Evolutionary conservation across 2,113 vertebrate genomes (phyloP).

Genomic region (Ginglymostoma cirratum): DNA sequence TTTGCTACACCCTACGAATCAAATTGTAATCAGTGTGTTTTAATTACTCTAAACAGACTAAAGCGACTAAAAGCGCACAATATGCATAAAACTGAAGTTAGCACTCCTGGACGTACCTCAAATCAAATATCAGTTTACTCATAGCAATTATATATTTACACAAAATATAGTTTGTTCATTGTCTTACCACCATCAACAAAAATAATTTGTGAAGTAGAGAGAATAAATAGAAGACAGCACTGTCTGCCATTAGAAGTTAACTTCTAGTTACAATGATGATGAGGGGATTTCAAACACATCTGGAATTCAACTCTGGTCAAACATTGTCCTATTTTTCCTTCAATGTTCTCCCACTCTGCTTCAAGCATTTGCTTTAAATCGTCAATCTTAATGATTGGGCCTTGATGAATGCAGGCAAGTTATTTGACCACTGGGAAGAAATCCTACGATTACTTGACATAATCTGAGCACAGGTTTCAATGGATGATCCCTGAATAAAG

Average conservation of each 20-base stretch:
- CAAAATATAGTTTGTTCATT: not conserved
- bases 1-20: conserved; percentile 56
- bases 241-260: not conserved
- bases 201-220: not conserved
- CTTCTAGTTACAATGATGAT: not conserved
- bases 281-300: not conserved
- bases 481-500: not conserved
- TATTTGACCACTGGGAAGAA: not conserved
- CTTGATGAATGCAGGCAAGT: not conserved
- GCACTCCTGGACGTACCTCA: not conserved
- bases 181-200: not conserved
- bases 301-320: not conserved
- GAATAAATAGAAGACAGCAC: not conserved
- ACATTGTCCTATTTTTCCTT: not conserved
- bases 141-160: not conserved
- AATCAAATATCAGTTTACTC: not conserved
- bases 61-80: not conserved
- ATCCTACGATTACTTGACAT: not conserved
- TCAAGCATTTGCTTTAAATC: not conserved
- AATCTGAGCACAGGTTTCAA: not conserved
- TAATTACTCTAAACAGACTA: not conserved
- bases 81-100: not conserved
- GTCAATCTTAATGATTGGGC: not conserved
- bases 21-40: not conserved
- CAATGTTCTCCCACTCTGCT: not conserved